Evolutionary conservation across 2,113 vertebrate species (phyloP).

Genomic region (Cyphomyrus discorhynchus): DNA sequence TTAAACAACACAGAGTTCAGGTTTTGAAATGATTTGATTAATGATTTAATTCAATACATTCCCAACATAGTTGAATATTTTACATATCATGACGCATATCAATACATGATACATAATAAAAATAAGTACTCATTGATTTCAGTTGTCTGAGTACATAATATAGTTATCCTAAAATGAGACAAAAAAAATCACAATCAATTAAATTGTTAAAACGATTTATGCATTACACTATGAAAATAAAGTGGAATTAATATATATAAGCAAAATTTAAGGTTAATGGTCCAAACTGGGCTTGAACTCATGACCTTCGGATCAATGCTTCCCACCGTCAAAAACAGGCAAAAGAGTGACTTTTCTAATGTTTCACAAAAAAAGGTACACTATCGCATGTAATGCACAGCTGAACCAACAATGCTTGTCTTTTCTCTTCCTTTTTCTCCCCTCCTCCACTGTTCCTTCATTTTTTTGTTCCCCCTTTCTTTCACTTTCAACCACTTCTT

Average conservation of each 20-base stretch:
- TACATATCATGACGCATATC: neutral
- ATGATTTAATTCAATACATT: neutral
- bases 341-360: neutral
- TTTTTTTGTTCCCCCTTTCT: neutral
- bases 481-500: neutral
- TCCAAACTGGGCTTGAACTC: neutral
- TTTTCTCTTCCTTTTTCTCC: neutral
- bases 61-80: neutral
- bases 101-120: neutral
- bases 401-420: neutral
- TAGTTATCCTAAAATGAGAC: neutral
- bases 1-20: neutral
- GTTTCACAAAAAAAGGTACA: neutral
- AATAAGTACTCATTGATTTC: neutral
- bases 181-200: neutral
- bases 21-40: neutral
- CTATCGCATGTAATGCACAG: neutral
- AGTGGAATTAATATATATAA: neutral
- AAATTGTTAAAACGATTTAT: neutral
- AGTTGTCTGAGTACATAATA: too few species aligned
- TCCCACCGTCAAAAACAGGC: neutral
- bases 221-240: neutral
- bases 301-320: neutral
- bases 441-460: neutral
- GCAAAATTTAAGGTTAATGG: neutral